These are phyloP conservation scores for Brachypalpus laphriformis DNA, from an alignment of 2,888 invertebrate genomes.

Conservation along the genomic window DNA sequence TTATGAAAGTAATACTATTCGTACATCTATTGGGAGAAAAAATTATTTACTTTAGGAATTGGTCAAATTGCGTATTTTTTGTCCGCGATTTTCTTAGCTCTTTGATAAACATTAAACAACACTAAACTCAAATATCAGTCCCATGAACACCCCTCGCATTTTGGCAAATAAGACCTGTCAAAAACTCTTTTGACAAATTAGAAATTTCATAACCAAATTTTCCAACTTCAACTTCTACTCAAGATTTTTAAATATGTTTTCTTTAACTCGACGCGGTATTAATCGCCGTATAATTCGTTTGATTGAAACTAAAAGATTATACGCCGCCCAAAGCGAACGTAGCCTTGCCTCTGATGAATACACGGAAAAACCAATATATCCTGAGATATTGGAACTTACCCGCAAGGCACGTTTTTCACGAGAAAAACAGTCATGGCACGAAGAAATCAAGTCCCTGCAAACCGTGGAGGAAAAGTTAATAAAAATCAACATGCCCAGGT, in stretches of 20 bases:
- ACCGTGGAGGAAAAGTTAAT: constrained; percentile 94
- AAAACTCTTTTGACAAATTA: constrained; percentile 17
- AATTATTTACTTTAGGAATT: too few species aligned
- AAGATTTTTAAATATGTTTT: constrained; percentile 42
- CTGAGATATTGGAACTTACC: constrained; percentile 84
- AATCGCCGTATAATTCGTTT: not conserved
- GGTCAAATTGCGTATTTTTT: too few species aligned
- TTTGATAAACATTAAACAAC: too few species aligned
- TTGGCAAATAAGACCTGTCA: not conserved
- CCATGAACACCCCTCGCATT: not conserved
- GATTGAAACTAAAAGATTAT: constrained; percentile 10
- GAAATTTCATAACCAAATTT: constrained; percentile 67
- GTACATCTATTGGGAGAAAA: too few species aligned
- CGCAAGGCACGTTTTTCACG: constrained; percentile 83
- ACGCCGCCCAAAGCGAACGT: constrained; percentile 21
- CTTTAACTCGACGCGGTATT: constrained; percentile 10
- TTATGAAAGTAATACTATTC: too few species aligned
- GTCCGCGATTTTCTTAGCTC: too few species aligned
- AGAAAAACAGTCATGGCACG: constrained; percentile 83
- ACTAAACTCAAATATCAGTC: too few species aligned
- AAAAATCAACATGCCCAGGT: constrained; percentile 91
- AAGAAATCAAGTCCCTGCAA: constrained; percentile 86
- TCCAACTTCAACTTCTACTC: not conserved
- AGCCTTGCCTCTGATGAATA: constrained; percentile 74
- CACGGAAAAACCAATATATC: constrained; percentile 78